Evolutionary conservation across 2,888 invertebrate genomes (phyloP), one percentile per base, ranked within the genome.

Genomic region (Leucophenga maculata): DNA sequence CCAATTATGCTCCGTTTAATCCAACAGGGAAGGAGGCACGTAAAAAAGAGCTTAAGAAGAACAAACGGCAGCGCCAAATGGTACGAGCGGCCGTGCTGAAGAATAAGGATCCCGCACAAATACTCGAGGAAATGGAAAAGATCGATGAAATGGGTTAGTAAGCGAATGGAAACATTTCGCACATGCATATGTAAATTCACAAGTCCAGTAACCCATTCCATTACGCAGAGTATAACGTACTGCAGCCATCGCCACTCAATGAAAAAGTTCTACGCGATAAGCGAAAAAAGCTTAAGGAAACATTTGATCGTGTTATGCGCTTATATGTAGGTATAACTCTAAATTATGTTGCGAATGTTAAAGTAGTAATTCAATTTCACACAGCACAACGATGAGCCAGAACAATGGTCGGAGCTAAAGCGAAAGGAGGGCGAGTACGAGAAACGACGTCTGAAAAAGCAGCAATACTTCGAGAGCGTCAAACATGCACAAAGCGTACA

Each of bases 241-340:
- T 95, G 78, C 96, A 97, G 86, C 96, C 98, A 31, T 97, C 98
- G 22, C 96, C 97, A 0, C 90, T 99, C 3, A 98, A 97, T 89
- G 98, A 98, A 87, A 98, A 98, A 90, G 98, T 98, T 1, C 89
- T 98, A 64, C 96, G 97, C 87, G 98, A 99, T 84, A 99, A 99
- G 89, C 90, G 98, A 73, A 97, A 97, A 88, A 98, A 98, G 87
- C 90, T 99, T 48, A 93, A 95, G 88, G 98, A 98, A 88, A 98
- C 98, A 1, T 93, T 98, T 88, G 97, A 97, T 78, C 92, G 98
- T 83, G 97, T 98, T 48, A 92, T 97, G 87, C 94, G 95, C 89
- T 94, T 98, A 91, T 97, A 98, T 94, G 97, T 97, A 93, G 94
- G 94, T 94, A 6, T 57, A 6, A 46, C 20, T 20, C 1, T n/a